Base-by-base conservation (phyloP, 2,113 vertebrate genomes). In the Podarcis raffonei region DNA sequence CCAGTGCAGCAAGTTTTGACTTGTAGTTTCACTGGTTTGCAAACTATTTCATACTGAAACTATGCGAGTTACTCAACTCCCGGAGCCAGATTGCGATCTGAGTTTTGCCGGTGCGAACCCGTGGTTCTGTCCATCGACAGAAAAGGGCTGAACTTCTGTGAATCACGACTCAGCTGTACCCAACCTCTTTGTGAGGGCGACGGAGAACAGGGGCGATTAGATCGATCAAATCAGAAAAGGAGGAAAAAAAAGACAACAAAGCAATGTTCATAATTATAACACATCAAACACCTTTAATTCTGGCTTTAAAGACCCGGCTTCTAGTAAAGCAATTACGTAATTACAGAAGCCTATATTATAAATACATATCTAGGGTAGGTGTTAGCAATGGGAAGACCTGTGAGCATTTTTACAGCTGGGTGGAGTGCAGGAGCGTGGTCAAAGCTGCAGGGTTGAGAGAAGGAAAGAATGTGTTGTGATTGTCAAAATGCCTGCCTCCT, bases 11-110 rank as follows among this genome's bases (percentile, higher is more conserved):
- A 96, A 93, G 96, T 95, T 96, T 95, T 96, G 94, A 94, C 96
- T 95, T 89, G 95, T 80, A 96, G 95, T 96, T 96, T 96, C 91
- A 91, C 94, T 96, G 94, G 91, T 94, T 96, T 95, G 92, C 90
- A 94, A 95, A 95, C 94, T 92, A 91, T 93, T 94, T 95, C 87
- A 91, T 92, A 93, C 93, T 93, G 91, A 96, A 95, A 95, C 89
- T 92, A 94, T 93, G 94, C 90, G 93, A 94, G 93, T 96, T 96
- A 89, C 92, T 94, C 92, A 94, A 90, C 94, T 92, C 81, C 8
- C 0, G 80, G 72, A 88, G 90, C 90, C 91, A 95, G 92, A 92
- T 89, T 90, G 83, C 87, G 88, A 92, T 92, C 87, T 91, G 89
- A 89, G 75, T 84, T 93, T 57, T 83, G 68, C 85, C 84, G 69